Evolutionary conservation across 2,888 invertebrate species (phyloP), one percentile per base, ranked within the genome.

Genomic region (Spodoptera picta): DNA sequence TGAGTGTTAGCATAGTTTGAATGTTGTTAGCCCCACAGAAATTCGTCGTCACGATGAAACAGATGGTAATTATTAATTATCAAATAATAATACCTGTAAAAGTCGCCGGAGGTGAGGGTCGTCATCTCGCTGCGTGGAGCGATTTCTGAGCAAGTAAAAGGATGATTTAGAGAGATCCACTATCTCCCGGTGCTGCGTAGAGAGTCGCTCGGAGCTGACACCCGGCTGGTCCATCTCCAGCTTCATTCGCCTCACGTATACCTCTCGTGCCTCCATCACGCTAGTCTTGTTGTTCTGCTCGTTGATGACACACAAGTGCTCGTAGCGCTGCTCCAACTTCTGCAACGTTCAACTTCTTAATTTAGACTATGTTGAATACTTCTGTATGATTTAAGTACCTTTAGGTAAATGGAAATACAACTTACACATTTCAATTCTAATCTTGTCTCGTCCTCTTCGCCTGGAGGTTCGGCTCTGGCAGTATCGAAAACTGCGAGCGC

Each of bases 111-210:
- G 2, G 53, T 58, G 69, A 42, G 61, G 46, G 44, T 81, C 77
- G 1, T 59, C 50, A 1, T 52, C 45, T 6, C 67, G 61, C 11
- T 36, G 10, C 2, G 75, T 57, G 10, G 53, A 14, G 5, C 61
- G 41, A 36, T 50, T 73, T 31, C 78, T 69, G 11, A 45, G 68
- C 9, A 44, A 44, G 19, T 59, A 60, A 48, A 82, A 77, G n/a
- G 41, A 14, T 0, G 41, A 51, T 4, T 51, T 14, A 0, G 82
- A 80, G 0, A 42, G 54, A 1, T 51, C 36, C 2, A 60, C 24
- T 9, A 80, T 76, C 1, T 27, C 53, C 11, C 42, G 7, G 51
- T 84, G 80, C 23, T 69, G 60, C 0, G 55, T 49, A 27, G 66
- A 74, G 49, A 83, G 73, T 6, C 58, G 55, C 0, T 66, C 65